Evolutionary conservation across 1,140 invertebrate species (phyloP), one percentile per base, ranked within the genome.

Genomic region (Pantala flavescens): DNA sequence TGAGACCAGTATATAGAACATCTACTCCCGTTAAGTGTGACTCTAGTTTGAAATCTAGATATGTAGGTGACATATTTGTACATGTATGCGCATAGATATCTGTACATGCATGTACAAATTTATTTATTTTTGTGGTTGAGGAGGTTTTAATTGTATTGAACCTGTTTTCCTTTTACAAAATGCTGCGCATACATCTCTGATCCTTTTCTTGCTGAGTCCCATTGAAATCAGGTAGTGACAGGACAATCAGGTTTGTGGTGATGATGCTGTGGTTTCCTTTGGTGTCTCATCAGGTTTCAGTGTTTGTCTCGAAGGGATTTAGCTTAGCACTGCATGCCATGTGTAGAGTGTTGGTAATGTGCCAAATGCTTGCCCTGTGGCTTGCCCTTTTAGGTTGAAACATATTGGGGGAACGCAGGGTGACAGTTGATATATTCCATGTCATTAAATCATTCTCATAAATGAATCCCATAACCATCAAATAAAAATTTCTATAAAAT

Each of bases 1-100:
- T 84, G 89, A 90, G 80, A 90, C 88, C 77, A 89, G 88, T 82
- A 90, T 90, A 79, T 90, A 87, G 85, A 49, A 28, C 23, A 73
- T 28, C 23, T 74, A 74, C 70, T 74, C 72, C 55, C 21, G 21
- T 28, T 43, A 74, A 71, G 70, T 71, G 43, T 70, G 49, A 75
- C 36, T 71, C 24, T 63, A 19, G 49, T 23, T 75, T 71, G 23
- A 71, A 72, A 24, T 19, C 24, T 74, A 74, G 55, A 63, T 70
- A 74, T 42, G 23, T 63, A 70, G 55, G 55, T 74, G 55, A n/a
- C 72, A 36, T 73, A 36, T 73, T 3, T 12, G 42, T 36, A 73
- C 24, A 73, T 21, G n/a, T 36, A 73, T 42, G 23, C 36, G 72
- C 36, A 12, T 73, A 12, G 28, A 24, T 36, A 43, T 74, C 43